These are phyloP conservation scores for Ypsolopha sequella DNA, from an alignment of 2,888 invertebrate genomes.

Conservation along the genomic window DNA sequence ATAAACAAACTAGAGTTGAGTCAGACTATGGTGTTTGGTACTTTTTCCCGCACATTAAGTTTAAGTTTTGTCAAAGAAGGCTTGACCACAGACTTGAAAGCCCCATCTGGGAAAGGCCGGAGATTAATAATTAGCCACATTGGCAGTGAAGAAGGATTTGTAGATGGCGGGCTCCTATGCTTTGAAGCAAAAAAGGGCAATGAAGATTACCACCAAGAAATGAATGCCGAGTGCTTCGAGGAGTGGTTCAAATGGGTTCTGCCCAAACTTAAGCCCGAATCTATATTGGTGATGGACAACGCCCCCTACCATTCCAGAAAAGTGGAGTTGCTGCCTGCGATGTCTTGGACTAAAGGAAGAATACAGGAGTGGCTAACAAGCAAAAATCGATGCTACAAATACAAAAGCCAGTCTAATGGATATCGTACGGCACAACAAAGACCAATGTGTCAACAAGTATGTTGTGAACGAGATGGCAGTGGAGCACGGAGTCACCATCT, in stretches of 20 bases:
- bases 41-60: too few relatives aligned
- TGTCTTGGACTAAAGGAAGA: conserved; percentile 1
- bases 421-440: conserved; percentile 1
- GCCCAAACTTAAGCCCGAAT: not conserved
- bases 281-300: not conserved
- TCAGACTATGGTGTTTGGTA: too few relatives aligned
- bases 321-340: not conserved
- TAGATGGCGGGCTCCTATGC: too few relatives aligned
- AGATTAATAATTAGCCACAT: too few relatives aligned
- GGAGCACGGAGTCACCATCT: too few relatives aligned
- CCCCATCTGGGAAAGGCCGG: too few relatives aligned
- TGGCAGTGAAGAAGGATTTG: too few relatives aligned
- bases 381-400: not conserved
- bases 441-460: too few relatives aligned
- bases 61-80: too few relatives aligned
- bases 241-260: not conserved
- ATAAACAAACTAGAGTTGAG: too few relatives aligned
- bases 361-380: not conserved
- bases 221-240: conserved; percentile 1
- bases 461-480: too few relatives aligned
- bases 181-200: not conserved
- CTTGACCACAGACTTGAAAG: too few relatives aligned
- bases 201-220: not conserved
- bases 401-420: not conserved
- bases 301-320: conserved; percentile 2